Evolutionary conservation across 2,888 invertebrate genomes (phyloP).

Genomic region (Sicus ferrugineus): DNA sequence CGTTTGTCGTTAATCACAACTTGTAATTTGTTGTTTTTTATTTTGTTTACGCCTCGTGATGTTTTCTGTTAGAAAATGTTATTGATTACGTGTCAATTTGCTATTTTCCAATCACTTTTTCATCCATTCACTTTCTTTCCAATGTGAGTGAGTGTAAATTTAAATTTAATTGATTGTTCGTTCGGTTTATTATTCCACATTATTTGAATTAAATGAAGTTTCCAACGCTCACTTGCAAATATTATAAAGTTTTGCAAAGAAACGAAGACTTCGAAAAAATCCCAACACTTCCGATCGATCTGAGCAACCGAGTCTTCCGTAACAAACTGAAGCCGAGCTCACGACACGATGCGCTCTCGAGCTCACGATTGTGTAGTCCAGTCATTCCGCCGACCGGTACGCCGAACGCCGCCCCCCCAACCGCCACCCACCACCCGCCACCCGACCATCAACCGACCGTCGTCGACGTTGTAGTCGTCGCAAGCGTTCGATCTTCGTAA

Average conservation of each 20-base stretch:
- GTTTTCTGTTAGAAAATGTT: not conserved
- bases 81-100: not conserved
- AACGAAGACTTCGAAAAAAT: not conserved
- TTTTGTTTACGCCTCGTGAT: not conserved
- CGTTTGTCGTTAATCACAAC: not conserved
- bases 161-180: not conserved
- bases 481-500: not conserved
- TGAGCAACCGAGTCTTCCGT: not conserved
- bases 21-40: not conserved
- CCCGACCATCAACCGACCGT: not conserved
- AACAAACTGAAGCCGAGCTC: constrained; percentile 28
- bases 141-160: not conserved
- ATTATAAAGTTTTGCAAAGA: not conserved
- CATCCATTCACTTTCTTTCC: not conserved
- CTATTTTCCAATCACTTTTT: not conserved
- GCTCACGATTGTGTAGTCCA: not conserved
- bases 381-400: too few species aligned
- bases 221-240: not conserved
- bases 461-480: not conserved
- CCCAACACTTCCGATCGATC: not conserved
- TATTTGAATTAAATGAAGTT: not conserved
- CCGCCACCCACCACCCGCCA: too few species aligned
- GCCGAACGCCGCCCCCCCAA: too few species aligned
- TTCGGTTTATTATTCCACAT: not conserved
- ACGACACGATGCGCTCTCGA: constrained; percentile 1